phyloP scores from a whole-genome alignment of 2,113 vertebrate genomes.

The Gymnogyps californianus region DNA sequence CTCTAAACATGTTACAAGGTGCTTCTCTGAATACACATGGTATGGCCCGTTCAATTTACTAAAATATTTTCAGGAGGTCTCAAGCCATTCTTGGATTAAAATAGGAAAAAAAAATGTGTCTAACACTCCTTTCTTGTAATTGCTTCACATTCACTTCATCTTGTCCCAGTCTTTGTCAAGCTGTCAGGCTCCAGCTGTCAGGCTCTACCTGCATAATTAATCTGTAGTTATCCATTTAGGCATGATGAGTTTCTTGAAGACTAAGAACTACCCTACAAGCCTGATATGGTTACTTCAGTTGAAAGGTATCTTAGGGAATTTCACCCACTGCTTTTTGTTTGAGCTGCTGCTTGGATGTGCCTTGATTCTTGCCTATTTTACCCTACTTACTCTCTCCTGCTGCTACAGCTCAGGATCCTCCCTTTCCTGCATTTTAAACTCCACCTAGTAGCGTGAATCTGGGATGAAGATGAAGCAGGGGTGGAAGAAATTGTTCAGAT shows the following conservation, averaged over 20 bases:
- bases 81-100: background rate
- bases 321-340: background rate
- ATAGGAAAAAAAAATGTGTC: background rate
- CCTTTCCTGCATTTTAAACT: background rate
- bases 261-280: background rate
- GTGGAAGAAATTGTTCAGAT: background rate
- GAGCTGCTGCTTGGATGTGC: background rate
- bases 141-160: background rate
- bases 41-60: too few relatives aligned
- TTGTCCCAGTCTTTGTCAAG: background rate
- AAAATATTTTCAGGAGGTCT: background rate
- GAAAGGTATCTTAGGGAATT: background rate
- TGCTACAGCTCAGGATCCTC: background rate
- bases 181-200: background rate
- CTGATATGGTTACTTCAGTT: background rate
- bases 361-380: background rate
- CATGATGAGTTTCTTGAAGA: background rate
- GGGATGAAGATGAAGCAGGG: background rate
- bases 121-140: background rate
- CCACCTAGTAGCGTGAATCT: background rate
- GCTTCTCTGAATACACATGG: background rate
- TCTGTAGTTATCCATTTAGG: background rate
- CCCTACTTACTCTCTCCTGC: background rate
- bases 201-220: background rate
- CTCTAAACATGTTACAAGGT: background rate